Conservation (phyloP, 2,113 vertebrate genomes). For the Charadrius vociferus region DNA sequence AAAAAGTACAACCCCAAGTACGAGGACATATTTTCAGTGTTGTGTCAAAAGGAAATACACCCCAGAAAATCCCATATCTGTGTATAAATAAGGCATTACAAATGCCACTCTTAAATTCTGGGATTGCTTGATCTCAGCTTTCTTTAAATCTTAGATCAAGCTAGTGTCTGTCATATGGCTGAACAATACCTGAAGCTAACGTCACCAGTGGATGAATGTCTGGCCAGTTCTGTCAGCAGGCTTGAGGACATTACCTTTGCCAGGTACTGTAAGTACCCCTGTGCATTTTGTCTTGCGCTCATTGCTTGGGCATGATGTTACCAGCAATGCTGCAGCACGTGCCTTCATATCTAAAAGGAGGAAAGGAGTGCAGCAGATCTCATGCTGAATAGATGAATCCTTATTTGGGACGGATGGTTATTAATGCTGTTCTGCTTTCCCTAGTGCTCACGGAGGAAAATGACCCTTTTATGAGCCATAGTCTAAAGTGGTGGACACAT, state of each 20-base stretch:
- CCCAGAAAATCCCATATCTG: fast-evolving
- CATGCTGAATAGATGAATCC: background rate
- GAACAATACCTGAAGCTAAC: background rate
- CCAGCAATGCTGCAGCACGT: background rate
- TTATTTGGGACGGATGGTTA: background rate
- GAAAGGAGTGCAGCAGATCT: background rate
- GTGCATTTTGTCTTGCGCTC: background rate
- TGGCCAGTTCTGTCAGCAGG: background rate
- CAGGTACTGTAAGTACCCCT: background rate
- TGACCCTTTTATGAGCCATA: background rate
- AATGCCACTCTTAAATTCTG: background rate
- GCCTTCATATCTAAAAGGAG: background rate
- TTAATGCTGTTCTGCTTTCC: background rate
- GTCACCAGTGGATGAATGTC: background rate
- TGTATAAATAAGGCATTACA: background rate
- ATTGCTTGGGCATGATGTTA: background rate
- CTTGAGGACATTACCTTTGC: background rate
- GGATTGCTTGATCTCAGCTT: background rate
- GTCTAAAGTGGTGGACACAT: background rate
- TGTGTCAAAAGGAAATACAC: background rate
- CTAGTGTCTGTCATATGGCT: background rate
- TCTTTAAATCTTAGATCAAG: background rate
- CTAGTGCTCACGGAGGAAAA: background rate
- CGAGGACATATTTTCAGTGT: background rate
- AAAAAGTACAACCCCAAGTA: background rate